Percentiles rank a stretch among this genome's conserved stretches.
Evolutionary conservation across 2,888 invertebrate species (phyloP).

Genomic region (Malthinus flaveolus): DNA sequence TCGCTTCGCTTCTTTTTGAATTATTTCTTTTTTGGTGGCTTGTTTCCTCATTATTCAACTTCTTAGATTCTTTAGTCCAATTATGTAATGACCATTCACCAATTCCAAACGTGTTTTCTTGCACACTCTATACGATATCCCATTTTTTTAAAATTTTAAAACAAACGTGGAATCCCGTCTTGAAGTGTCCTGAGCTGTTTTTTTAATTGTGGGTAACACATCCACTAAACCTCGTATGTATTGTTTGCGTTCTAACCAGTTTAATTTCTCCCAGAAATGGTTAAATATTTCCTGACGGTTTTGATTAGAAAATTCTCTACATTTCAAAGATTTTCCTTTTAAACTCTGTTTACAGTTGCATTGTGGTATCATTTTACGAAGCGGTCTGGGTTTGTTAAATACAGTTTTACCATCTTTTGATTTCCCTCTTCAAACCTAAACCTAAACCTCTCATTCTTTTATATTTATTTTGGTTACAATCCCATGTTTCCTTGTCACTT

Average conservation of each 20-base stretch:
- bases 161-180: background rate
- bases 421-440: constrained; percentile 9
- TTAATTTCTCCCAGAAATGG: constrained; percentile 10
- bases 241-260: constrained; percentile 8
- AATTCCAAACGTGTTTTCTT: constrained; percentile 11
- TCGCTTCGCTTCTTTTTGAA: background rate
- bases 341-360: constrained; percentile 7
- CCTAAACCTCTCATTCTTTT: constrained; percentile 9
- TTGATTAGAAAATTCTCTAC: constrained; percentile 59
- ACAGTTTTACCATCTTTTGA: constrained; percentile 6
- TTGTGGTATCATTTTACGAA: constrained; percentile 5
- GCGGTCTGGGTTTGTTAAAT: constrained; percentile 4
- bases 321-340: constrained; percentile 6
- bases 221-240: constrained; percentile 8
- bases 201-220: constrained; percentile 3
- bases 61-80: constrained; percentile 12
- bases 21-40: background rate
- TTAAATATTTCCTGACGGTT: constrained; percentile 60
- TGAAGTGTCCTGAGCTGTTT: background rate
- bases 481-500: constrained; percentile 6
- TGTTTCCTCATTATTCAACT: constrained; percentile 1
- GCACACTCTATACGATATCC: constrained; percentile 5
- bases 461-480: constrained; percentile 11
- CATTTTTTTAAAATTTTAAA: constrained; percentile 2
- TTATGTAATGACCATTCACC: constrained; percentile 14